phyloP scores from a whole-genome alignment of 1,140 invertebrate genomes.

The Ips nitidus region DNA sequence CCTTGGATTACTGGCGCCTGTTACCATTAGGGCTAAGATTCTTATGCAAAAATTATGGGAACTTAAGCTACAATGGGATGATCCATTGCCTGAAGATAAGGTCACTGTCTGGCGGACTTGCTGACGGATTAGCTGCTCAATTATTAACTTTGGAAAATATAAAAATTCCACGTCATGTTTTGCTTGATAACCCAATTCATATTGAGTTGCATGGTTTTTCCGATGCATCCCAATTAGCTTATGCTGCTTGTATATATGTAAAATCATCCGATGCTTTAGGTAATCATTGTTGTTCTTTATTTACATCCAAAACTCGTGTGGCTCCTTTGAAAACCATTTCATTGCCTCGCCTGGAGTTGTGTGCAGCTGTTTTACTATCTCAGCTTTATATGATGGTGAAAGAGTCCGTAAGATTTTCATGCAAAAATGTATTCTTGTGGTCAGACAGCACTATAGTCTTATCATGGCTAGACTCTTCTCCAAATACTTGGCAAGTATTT shows the following conservation, averaged over 20 bases:
- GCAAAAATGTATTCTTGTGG: constrained; percentile 15
- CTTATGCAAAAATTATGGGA: constrained; percentile 47
- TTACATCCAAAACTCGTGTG: constrained; percentile 36
- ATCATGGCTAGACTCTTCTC: constrained; percentile 13
- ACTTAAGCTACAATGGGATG: constrained; percentile 43
- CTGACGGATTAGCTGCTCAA: too few species aligned
- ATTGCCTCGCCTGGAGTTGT: constrained; percentile 24
- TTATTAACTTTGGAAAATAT: constrained; percentile 25
- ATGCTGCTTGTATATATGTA: constrained; percentile 43
- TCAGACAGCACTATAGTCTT: constrained; percentile 30
- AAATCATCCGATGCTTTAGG: background rate
- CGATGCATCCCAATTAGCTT: constrained; percentile 45
- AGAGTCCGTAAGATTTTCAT: background rate
- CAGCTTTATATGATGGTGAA: background rate
- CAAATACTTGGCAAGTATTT: background rate
- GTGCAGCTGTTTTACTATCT: constrained; percentile 15
- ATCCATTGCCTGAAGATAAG: constrained; percentile 18
- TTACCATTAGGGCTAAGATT: constrained; percentile 44
- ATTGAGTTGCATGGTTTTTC: constrained; percentile 48
- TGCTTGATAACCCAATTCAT: constrained; percentile 10
- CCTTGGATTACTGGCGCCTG: constrained; percentile 44
- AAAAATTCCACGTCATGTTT: constrained; percentile 38
- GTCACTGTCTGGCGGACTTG: constrained; percentile 37
- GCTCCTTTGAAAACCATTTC: constrained; percentile 22
- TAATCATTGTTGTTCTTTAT: background rate